phyloP scores from a whole-genome alignment of 2,113 vertebrate genomes.

The Dipodomys spectabilis region DNA sequence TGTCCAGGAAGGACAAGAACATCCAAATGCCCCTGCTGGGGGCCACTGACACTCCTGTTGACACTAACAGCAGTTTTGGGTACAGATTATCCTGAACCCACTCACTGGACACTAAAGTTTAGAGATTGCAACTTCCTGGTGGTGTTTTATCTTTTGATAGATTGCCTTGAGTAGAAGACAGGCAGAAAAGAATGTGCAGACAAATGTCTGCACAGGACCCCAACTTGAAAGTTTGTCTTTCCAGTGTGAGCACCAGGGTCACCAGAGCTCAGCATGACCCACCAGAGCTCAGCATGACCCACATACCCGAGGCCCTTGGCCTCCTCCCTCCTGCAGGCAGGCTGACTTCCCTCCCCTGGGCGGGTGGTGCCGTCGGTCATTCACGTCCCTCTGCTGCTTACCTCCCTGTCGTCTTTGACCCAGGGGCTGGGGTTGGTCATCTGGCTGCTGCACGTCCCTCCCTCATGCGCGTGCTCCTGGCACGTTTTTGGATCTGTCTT shows the following conservation, averaged over 20 bases:
- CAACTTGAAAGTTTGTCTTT: too few species aligned
- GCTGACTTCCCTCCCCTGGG: too few species aligned
- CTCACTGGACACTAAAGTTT: not conserved
- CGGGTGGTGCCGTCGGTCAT: not conserved
- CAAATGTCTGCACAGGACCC: not conserved
- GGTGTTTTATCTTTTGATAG: too few species aligned
- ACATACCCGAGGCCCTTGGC: too few species aligned
- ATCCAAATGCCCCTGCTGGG: not conserved
- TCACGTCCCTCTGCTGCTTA: not conserved
- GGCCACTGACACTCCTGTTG: too few species aligned
- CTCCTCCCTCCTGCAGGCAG: not conserved
- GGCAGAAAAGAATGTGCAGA: too few species aligned
- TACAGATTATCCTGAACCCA: not conserved
- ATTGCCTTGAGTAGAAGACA: not conserved
- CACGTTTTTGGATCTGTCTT: not conserved
- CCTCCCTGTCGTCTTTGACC: not conserved
- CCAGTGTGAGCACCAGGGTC: not conserved
- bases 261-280: not conserved
- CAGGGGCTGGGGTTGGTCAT: too few species aligned
- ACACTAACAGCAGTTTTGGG: not conserved
- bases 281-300: not conserved
- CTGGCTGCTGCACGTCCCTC: too few species aligned
- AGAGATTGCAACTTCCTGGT: not conserved
- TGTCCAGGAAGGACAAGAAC: not conserved
- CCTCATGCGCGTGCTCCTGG: too few species aligned